Conservation (phyloP, 2,113 vertebrate genomes). For the Candoia aspera region DNA sequence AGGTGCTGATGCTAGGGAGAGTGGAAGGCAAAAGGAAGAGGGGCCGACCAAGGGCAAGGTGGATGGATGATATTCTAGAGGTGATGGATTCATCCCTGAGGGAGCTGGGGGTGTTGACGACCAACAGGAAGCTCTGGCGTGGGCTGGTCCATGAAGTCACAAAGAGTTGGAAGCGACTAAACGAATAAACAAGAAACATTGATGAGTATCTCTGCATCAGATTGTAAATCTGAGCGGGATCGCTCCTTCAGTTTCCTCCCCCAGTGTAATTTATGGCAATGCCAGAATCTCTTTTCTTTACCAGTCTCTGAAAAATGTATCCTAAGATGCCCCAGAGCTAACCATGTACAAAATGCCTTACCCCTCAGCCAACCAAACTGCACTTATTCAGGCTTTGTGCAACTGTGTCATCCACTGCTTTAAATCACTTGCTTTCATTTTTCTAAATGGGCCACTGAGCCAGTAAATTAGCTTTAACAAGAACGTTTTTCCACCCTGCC, state of each 20-base stretch:
- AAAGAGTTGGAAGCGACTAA: too few species aligned
- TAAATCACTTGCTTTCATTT: neutral
- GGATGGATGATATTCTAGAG: too few species aligned
- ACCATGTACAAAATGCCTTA: neutral
- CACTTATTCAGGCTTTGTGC: neutral
- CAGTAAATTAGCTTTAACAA: neutral
- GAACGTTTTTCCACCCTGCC: neutral
- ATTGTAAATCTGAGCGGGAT: neutral
- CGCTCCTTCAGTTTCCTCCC: neutral
- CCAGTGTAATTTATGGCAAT: neutral
- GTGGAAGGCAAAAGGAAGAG: too few species aligned
- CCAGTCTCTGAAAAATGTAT: neutral
- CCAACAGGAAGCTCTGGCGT: too few species aligned
- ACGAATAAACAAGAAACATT: too few species aligned
- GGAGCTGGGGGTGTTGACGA: too few species aligned
- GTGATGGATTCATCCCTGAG: too few species aligned
- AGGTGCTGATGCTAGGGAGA: too few species aligned
- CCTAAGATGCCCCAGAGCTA: neutral
- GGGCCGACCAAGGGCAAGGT: too few species aligned
- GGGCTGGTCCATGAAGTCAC: too few species aligned
- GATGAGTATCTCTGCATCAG: neutral
- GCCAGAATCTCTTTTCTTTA: neutral
- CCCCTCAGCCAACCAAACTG: neutral
- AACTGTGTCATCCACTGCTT: neutral
- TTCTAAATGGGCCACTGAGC: neutral